Conservation (phyloP, 2,888 invertebrate species). For the Aproaerema taeniolella region DNA sequence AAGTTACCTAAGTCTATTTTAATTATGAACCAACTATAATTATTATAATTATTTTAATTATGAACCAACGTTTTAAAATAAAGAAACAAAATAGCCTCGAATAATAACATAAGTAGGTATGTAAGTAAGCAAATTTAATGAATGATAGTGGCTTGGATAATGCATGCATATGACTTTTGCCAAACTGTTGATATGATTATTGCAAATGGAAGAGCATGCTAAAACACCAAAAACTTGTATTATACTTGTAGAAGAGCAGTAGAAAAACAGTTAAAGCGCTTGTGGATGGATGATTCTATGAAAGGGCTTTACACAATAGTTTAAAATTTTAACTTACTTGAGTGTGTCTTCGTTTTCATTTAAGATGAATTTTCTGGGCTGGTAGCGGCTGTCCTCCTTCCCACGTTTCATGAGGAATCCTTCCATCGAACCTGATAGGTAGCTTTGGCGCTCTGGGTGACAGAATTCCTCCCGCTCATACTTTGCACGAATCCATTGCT, state of each 20-base stretch:
- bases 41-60: too few relatives aligned
- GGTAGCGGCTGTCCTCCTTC: conserved; percentile 90
- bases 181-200: neutral
- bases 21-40: too few relatives aligned
- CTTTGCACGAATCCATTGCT: conserved; percentile 95
- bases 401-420: conserved; percentile 93
- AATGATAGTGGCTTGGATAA: conserved; percentile 10
- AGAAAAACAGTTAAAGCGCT: neutral
- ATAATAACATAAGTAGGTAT: too few relatives aligned
- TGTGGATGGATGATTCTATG: neutral
- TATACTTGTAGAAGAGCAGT: neutral
- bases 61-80: too few relatives aligned
- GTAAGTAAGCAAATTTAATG: conserved; percentile 12
- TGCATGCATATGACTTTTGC: conserved; percentile 6
- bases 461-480: conserved; percentile 93
- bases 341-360: conserved; percentile 88
- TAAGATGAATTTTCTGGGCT: conserved; percentile 89
- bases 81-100: too few relatives aligned
- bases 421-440: conserved; percentile 88
- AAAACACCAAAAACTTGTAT: neutral
- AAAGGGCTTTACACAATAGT: neutral
- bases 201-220: neutral
- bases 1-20: too few relatives aligned
- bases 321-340: conserved; percentile 72
- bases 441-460: conserved; percentile 86